These are phyloP conservation scores for Drosophila testacea DNA, from an alignment of 2,888 invertebrate species.

Conservation along the genomic window DNA sequence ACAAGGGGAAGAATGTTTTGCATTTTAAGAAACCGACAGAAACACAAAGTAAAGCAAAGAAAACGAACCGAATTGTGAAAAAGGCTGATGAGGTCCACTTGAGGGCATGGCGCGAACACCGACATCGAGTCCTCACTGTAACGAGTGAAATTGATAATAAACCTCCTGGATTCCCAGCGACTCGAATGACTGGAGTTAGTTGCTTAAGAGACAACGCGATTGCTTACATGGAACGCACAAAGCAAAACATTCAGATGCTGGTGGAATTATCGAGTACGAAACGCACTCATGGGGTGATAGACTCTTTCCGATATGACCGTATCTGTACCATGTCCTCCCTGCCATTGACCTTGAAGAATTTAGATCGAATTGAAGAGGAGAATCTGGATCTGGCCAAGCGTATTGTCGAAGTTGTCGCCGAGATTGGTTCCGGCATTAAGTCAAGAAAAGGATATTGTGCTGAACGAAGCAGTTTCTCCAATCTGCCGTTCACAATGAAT, in stretches of 20 bases:
- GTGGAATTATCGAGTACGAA: conserved; percentile 55
- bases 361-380: conserved; percentile 52
- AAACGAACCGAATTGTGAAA: not conserved
- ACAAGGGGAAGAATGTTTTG: not conserved
- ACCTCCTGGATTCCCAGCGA: conserved; percentile 49
- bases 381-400: conserved; percentile 54
- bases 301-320: conserved; percentile 54
- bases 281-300: conserved; percentile 62
- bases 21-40: not conserved
- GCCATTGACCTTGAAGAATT: conserved; percentile 14
- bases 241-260: conserved; percentile 59
- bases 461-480: not conserved
- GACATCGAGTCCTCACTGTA: conserved; percentile 35
- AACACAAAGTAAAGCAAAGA: not conserved
- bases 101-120: conserved; percentile 37
- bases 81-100: not conserved
- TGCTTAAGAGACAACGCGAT: conserved; percentile 48
- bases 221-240: conserved; percentile 57
- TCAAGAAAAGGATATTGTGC: not conserved
- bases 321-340: conserved; percentile 35
- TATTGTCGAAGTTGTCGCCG: conserved; percentile 34
- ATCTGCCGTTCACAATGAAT: conserved; percentile 11
- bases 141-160: conserved; percentile 33
- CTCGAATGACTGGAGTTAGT: conserved; percentile 49
- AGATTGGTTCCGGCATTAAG: conserved; percentile 47